A percentile compares a stretch with the other conserved stretches of the same genome.
phyloP scores from a whole-genome alignment of 2,113 vertebrate genomes.

The Beaufortia kweichowensis region DNA sequence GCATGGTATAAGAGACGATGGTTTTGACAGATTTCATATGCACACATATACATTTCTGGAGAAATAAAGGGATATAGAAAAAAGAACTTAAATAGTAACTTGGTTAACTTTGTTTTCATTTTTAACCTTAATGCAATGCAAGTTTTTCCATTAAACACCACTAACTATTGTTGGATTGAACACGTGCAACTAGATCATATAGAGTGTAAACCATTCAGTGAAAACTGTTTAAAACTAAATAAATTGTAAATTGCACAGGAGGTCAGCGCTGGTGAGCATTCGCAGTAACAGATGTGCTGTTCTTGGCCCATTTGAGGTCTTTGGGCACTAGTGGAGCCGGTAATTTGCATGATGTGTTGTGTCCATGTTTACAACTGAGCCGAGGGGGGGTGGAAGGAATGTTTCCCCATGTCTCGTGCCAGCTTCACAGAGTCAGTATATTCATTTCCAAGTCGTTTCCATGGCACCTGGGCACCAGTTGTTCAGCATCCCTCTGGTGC shows the following conservation, averaged over 20 bases:
- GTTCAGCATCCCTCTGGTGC: constrained; percentile 33
- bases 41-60: no score
- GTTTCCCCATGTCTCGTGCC: constrained; percentile 27
- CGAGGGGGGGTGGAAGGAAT: constrained; percentile 28
- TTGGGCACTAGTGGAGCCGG: neutral
- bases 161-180: no score
- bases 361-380: constrained; percentile 38
- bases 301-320: constrained; percentile 26
- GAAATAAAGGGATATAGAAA: no score
- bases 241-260: neutral
- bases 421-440: constrained; percentile 16
- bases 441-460: constrained; percentile 44
- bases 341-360: constrained; percentile 37
- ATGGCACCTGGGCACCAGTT: constrained; percentile 42
- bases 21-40: no score
- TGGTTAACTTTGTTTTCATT: no score
- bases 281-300: constrained; percentile 33
- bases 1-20: no score
- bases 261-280: neutral
- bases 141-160: no score
- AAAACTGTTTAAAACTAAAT: constrained; percentile 8
- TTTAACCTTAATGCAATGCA: no score
- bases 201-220: neutral
- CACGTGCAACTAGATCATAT: neutral
- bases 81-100: no score